A percentile compares a stretch with the other conserved stretches of the same genome.
Conservation (phyloP, 2,888 invertebrate species). For the Branchipolynoe longqiensis region DNA sequence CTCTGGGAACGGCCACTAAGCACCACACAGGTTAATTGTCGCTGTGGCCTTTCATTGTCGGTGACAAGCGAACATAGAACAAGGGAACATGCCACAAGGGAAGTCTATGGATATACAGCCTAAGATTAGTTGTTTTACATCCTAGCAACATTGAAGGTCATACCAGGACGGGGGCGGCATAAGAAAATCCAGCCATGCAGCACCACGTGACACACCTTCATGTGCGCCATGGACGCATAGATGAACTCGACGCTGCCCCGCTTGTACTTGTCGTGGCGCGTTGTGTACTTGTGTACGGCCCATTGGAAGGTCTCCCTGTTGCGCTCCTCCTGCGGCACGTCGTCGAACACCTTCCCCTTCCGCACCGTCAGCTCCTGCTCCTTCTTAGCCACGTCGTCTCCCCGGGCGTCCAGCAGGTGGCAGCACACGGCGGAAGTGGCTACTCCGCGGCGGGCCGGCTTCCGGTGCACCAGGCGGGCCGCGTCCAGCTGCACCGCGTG, state of each 20-base stretch:
- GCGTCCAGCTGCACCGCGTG: not conserved
- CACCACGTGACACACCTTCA: constrained; percentile 85
- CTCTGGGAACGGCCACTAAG: too few species aligned
- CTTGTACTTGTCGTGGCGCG: constrained; percentile 86
- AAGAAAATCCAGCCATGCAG: too few species aligned
- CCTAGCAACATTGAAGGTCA: too few species aligned
- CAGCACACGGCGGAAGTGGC: not conserved
- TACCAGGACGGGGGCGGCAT: too few species aligned
- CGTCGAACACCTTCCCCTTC: constrained; percentile 65
- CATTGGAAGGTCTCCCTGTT: constrained; percentile 72
- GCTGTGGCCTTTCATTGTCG: too few species aligned
- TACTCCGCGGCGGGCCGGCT: not conserved
- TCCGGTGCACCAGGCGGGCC: not conserved
- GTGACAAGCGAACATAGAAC: too few species aligned
- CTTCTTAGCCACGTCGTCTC: constrained; percentile 64
- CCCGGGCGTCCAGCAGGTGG: constrained; percentile 62
- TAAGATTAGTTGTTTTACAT: too few species aligned
- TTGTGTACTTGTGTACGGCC: constrained; percentile 89
- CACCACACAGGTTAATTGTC: too few species aligned
- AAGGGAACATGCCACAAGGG: too few species aligned
- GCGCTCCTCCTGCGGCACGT: constrained; percentile 65
- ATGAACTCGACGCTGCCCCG: constrained; percentile 97
- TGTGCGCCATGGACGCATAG: constrained; percentile 91
- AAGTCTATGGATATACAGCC: too few species aligned
- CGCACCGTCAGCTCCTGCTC: constrained; percentile 64